phyloP scores from a whole-genome alignment of 2,888 invertebrate species.

The Temnothorax unifasciatus region DNA sequence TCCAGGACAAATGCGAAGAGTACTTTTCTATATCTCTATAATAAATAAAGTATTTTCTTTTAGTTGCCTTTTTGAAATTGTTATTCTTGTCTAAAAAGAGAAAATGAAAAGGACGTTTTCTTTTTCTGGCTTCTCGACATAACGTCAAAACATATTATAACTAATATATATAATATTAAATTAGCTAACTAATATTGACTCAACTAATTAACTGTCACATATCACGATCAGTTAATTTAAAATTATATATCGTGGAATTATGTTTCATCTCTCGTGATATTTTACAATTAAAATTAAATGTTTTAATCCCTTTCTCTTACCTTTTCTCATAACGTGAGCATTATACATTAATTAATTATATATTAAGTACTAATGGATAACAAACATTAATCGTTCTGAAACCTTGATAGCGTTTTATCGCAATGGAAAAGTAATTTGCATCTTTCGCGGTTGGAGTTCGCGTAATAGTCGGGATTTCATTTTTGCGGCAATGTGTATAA shows the following conservation, averaged over 20 bases:
- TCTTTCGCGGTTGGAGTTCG: background rate
- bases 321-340: background rate
- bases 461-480: slow-evolving; percentile 19
- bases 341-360: background rate
- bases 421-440: slow-evolving; percentile 40
- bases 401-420: background rate
- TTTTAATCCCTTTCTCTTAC: background rate
- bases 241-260: background rate
- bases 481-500: slow-evolving; percentile 38
- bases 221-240: background rate
- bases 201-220: background rate
- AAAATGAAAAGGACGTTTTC: background rate
- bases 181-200: background rate
- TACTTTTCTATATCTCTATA: slow-evolving; percentile 1
- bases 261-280: background rate
- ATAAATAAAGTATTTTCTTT: slow-evolving; percentile 24
- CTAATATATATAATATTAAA: background rate
- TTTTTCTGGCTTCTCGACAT: background rate
- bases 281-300: background rate
- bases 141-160: background rate
- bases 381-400: background rate
- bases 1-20: slow-evolving; percentile 36
- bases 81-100: background rate
- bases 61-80: background rate
- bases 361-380: background rate